A percentile compares a stretch with the other conserved stretches of the same genome.
Evolutionary conservation across 2,888 invertebrate species (phyloP).

Genomic region (Macrophya annulata): DNA sequence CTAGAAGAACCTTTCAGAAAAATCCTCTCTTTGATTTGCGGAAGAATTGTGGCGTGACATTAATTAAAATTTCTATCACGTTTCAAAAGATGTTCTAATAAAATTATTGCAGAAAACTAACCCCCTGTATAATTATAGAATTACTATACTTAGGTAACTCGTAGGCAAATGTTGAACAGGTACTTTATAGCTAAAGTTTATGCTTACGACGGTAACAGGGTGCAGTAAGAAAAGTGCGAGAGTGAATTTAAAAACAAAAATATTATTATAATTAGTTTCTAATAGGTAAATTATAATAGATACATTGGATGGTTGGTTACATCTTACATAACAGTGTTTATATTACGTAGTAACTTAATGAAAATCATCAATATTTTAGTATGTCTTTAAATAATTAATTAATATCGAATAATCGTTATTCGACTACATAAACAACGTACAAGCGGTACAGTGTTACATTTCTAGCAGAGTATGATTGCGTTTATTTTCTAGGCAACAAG

Average conservation of each 20-base stretch:
- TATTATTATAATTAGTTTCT: constrained; percentile 71
- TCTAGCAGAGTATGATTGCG: constrained; percentile 37
- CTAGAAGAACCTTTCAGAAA: not conserved
- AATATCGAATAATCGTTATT: constrained; percentile 63
- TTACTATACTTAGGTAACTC: not conserved
- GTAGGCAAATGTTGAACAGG: not conserved
- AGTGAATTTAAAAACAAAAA: constrained; percentile 73
- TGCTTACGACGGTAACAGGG: constrained; percentile 56
- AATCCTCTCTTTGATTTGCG: not conserved
- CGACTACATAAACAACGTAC: constrained; percentile 67
- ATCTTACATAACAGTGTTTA: constrained; percentile 64
- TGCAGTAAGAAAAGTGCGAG: constrained; percentile 68
- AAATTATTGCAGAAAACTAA: not conserved
- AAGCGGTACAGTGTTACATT: constrained; percentile 67
- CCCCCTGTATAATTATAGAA: not conserved
- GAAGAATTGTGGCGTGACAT: not conserved
- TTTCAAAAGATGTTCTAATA: not conserved
- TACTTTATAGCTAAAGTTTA: not conserved
- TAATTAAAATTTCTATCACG: not conserved
- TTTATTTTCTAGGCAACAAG: constrained; percentile 41
- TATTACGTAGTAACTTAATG: constrained; percentile 64
- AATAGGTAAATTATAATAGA: constrained; percentile 64
- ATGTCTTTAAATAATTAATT: constrained; percentile 45
- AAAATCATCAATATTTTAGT: constrained; percentile 62
- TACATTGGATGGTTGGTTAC: constrained; percentile 67